Percentiles rank a stretch among this genome's conserved stretches.
phyloP scores from a whole-genome alignment of 2,888 invertebrate species.

The Dorcus parallelipipedus region DNA sequence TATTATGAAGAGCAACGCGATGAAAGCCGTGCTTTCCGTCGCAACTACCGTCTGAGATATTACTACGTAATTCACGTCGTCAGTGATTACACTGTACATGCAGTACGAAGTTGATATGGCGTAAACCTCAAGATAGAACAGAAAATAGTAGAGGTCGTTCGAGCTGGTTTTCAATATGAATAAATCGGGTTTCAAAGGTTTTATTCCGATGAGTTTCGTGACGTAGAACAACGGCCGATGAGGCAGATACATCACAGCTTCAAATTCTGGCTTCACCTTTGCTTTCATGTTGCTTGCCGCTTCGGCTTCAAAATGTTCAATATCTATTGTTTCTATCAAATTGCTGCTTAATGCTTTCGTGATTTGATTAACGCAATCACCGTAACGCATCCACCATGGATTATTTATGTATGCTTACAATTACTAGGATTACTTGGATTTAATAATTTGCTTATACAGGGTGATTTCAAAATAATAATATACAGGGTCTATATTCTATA shows the following conservation, averaged over 20 bases:
- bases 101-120: not conserved
- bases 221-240: conserved; percentile 3
- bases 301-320: not conserved
- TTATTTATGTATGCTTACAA: not conserved
- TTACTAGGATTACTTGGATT: no score
- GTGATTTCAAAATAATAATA: no score
- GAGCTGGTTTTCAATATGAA: no score
- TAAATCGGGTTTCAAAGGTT: not conserved
- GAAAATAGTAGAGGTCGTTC: conserved; percentile 1
- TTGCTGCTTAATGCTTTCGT: not conserved
- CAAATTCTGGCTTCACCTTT: no score
- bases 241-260: not conserved
- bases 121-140: conserved; percentile 2
- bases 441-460: no score
- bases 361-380: not conserved
- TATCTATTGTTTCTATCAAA: not conserved
- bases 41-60: no score
- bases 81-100: not conserved
- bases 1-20: not conserved
- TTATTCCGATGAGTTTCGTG: not conserved
- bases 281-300: not conserved
- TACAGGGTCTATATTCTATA: no score
- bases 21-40: not conserved
- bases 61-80: no score
- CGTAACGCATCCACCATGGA: not conserved